Evolutionary conservation across 2,888 invertebrate genomes (phyloP), one percentile per base, ranked within the genome.

Genomic region (Eledona agricola): DNA sequence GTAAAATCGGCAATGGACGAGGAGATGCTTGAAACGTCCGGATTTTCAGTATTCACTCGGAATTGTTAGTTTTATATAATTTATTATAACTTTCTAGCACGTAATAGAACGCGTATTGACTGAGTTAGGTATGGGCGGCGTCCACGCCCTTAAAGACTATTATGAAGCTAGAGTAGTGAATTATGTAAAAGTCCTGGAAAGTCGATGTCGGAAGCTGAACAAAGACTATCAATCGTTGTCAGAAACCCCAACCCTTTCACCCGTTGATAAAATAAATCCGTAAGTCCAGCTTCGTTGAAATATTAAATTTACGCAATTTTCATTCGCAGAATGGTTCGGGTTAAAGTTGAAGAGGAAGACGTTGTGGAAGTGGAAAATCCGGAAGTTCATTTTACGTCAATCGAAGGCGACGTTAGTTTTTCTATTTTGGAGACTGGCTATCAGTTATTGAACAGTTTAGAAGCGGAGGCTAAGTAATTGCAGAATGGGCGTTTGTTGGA

Each of bases 121-220:
- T 32, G 84, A 86, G 70, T 78, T 81, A 62, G 83, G 83, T 1
- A 66, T 85, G 17, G 85, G 84, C 19, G 83, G 84, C 11, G 75
- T 83, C 3, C 72, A 74, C 29, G 78, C 77, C 2, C 66, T 86
- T 9, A 80, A 83, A 58, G 79, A 81, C 62, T 85, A 82, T 70
- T 85, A 85, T 64, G 80, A 83, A 61, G 62, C 61, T 17, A 60
- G 76, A 54, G 69, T 76, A 2, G 54, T 76, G 9, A 75, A 74
- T 37, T 77, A 77, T 51, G 58, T 70, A 7, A 58, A 56, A 15
- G 65, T 72, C 2, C 55, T 77, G 17, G 62, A 67, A 47, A 70
- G 69, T 23, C 58, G 74, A 11, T 75, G 73, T 54, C 50, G 61
- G 31, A 67, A 71, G 13, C 50, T 75, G 4, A 71, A 68, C 43